Percentiles rank a stretch among this genome's conserved stretches.
These are phyloP conservation scores for Pseudotriccus pelzelni DNA, from an alignment of 2,797 vertebrate species.

Conservation along the genomic window DNA sequence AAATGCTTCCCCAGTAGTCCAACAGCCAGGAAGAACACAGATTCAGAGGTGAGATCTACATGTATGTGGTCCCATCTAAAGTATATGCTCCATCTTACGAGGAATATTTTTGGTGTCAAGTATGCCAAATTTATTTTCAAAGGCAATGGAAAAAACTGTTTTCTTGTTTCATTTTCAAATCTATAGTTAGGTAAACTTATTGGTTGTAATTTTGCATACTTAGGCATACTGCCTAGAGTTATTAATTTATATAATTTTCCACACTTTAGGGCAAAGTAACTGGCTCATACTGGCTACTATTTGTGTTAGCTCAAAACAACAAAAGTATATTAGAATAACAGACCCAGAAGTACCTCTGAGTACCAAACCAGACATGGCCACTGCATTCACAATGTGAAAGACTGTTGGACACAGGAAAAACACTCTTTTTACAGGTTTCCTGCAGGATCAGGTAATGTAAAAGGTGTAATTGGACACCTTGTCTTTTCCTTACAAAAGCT, in stretches of 20 bases:
- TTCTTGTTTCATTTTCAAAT: background rate
- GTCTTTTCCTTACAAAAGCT: background rate
- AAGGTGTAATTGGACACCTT: background rate
- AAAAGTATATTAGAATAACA: background rate
- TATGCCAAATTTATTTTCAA: background rate
- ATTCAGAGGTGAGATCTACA: background rate
- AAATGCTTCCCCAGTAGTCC: background rate
- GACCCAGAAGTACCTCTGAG: background rate
- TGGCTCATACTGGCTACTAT: background rate
- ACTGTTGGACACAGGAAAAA: background rate
- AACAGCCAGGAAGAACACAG: background rate
- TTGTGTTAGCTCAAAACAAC: background rate
- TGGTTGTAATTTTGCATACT: background rate
- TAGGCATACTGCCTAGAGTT: background rate
- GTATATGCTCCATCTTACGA: background rate
- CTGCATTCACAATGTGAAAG: background rate
- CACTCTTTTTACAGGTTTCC: background rate
- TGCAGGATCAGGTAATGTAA: background rate
- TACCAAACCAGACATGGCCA: background rate
- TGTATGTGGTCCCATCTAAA: background rate
- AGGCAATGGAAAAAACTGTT: background rate
- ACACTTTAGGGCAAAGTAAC: background rate
- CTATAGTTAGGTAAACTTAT: background rate
- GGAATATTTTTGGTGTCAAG: background rate
- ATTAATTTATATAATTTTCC: background rate